Conservation (phyloP, 1,140 invertebrate genomes). For the Brachionus asplanchnoidis region DNA sequence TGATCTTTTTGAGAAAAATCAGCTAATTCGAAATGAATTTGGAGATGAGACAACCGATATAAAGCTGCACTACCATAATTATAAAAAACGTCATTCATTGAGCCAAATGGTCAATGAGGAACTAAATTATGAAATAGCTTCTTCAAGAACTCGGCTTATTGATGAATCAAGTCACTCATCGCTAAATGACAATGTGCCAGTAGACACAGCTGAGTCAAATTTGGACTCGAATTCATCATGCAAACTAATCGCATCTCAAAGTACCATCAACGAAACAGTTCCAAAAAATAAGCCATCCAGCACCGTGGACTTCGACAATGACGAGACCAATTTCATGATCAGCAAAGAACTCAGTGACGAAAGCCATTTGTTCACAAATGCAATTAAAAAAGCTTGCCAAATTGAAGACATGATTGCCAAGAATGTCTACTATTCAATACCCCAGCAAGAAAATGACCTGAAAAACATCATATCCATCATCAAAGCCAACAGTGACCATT, state of each 20-base stretch:
- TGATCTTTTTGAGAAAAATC: neutral
- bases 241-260: neutral
- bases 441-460: neutral
- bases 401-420: conserved; percentile 38
- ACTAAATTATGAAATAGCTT: neutral
- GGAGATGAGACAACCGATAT: neutral
- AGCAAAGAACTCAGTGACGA: neutral
- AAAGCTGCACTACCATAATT: neutral
- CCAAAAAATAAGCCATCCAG: neutral
- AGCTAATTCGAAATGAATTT: neutral
- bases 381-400: conserved; percentile 24
- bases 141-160: neutral
- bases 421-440: neutral
- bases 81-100: neutral
- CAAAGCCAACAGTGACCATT: neutral
- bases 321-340: neutral
- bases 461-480: neutral
- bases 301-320: neutral
- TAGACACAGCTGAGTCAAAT: neutral
- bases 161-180: neutral
- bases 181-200: neutral
- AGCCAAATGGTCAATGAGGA: neutral
- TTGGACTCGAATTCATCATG: conserved; percentile 9
- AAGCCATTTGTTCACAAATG: neutral
- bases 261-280: neutral